phyloP scores from a whole-genome alignment of 2,888 invertebrate species.

The Tiphia femorata region DNA sequence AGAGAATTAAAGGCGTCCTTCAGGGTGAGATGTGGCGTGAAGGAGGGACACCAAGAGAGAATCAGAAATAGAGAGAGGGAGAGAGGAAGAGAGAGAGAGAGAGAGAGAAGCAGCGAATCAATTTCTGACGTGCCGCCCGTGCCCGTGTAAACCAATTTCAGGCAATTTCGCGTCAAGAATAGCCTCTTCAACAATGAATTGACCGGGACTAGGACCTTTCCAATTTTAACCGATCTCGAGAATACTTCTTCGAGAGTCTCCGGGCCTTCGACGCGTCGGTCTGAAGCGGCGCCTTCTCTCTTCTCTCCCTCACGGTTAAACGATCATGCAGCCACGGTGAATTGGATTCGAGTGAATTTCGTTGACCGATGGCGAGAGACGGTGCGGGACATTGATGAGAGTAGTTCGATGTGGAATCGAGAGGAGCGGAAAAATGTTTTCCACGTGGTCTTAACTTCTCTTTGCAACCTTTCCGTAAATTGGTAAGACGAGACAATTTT shows the following conservation, averaged over 20 bases:
- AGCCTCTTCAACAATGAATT: constrained; percentile 66
- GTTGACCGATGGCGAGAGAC: constrained; percentile 23
- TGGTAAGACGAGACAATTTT: too few species aligned
- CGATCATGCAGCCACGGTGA: constrained; percentile 34
- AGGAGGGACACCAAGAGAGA: background rate
- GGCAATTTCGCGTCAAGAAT: constrained; percentile 69
- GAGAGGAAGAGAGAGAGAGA: constrained; percentile 1
- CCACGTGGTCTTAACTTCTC: too few species aligned
- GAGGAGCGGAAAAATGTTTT: background rate
- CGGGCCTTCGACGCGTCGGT: constrained; percentile 21
- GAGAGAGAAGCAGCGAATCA: constrained; percentile 53
- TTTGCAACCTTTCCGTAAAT: too few species aligned
- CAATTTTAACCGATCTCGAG: constrained; percentile 62
- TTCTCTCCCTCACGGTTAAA: constrained; percentile 22
- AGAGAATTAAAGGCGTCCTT: constrained; percentile 58
- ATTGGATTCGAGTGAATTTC: constrained; percentile 50
- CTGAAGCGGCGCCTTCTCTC: constrained; percentile 12
- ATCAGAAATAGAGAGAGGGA: too few species aligned
- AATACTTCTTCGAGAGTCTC: constrained; percentile 33
- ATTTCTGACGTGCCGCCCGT: constrained; percentile 58
- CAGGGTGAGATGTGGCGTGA: background rate
- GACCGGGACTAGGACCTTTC: constrained; percentile 65
- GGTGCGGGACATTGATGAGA: background rate
- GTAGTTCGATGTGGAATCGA: background rate
- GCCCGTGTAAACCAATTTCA: constrained; percentile 68